A percentile compares a stretch with the other conserved stretches of the same genome.
These are phyloP conservation scores for Strigamia maritima DNA, from an alignment of 2,888 invertebrate species.

Conservation along the genomic window DNA sequence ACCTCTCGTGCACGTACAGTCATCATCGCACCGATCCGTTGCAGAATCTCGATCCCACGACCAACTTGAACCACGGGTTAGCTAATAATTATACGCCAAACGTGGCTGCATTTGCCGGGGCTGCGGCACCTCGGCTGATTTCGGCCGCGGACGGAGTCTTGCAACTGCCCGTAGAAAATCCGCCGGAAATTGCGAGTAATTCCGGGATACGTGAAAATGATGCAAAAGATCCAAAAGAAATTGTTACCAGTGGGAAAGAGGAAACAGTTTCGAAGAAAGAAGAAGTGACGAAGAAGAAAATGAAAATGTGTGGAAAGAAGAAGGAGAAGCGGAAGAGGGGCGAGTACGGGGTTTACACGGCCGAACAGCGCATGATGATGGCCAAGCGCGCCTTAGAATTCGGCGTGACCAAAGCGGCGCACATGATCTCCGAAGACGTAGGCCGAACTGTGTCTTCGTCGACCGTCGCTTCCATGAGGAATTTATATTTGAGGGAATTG, in stretches of 20 bases:
- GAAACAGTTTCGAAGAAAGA: not conserved
- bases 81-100: no score
- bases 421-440: slow-evolving; percentile 26
- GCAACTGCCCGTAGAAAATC: not conserved
- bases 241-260: slow-evolving; percentile 1
- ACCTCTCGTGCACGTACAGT: not conserved
- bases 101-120: no score
- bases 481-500: slow-evolving; percentile 20
- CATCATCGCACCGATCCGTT: not conserved
- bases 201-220: no score
- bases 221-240: no score
- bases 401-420: slow-evolving; percentile 34
- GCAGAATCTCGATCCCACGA: not conserved
- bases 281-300: not conserved
- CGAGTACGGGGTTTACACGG: slow-evolving; percentile 27
- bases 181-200: no score
- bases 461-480: slow-evolving; percentile 30
- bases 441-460: slow-evolving; percentile 6
- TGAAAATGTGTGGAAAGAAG: no score
- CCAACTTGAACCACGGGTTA: not conserved
- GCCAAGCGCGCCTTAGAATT: slow-evolving; percentile 23
- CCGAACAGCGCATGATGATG: slow-evolving; percentile 34
- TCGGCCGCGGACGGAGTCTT: no score
- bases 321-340: slow-evolving; percentile 1
- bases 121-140: no score